phyloP scores from a whole-genome alignment of 2,888 invertebrate species.

The Amphipyra tragopoginis region DNA sequence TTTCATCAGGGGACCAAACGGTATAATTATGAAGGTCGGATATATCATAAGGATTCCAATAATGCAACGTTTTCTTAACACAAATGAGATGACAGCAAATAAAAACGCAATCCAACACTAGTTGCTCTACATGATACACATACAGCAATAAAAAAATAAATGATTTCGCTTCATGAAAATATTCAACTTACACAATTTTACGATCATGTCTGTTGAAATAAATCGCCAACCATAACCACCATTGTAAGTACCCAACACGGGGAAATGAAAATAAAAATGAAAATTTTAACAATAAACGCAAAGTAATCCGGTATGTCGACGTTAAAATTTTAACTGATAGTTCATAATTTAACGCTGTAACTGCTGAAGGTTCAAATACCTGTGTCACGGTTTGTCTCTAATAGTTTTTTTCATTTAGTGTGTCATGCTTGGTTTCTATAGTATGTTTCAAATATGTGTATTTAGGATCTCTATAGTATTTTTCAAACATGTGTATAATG shows the following conservation, averaged over 20 bases:
- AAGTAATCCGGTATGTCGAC: slow-evolving; percentile 13
- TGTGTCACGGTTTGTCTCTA: too few species aligned
- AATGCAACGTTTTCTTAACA: too few species aligned
- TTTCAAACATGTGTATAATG: too few species aligned
- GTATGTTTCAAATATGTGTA: too few species aligned
- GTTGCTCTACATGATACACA: background rate
- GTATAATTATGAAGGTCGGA: too few species aligned
- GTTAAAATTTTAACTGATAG: slow-evolving; percentile 18
- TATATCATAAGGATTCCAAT: too few species aligned
- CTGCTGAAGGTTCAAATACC: too few species aligned
- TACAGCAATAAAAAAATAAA: slow-evolving; percentile 13
- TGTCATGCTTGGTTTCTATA: too few species aligned
- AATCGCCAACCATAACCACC: slow-evolving; percentile 31
- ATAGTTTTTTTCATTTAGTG: too few species aligned
- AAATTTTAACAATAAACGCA: slow-evolving; percentile 16
- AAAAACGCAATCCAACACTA: background rate
- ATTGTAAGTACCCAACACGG: slow-evolving; percentile 23
- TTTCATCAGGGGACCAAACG: too few species aligned
- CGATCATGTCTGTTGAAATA: slow-evolving; percentile 28
- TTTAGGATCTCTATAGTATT: too few species aligned
- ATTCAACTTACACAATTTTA: slow-evolving; percentile 29
- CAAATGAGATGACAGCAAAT: background rate
- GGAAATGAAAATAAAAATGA: slow-evolving; percentile 43
- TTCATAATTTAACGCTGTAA: background rate
- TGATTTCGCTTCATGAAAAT: slow-evolving; percentile 24